Evolutionary conservation across 2,113 vertebrate genomes (phyloP), one percentile per base, ranked within the genome.

Genomic region (Dicentrarchus labrax): DNA sequence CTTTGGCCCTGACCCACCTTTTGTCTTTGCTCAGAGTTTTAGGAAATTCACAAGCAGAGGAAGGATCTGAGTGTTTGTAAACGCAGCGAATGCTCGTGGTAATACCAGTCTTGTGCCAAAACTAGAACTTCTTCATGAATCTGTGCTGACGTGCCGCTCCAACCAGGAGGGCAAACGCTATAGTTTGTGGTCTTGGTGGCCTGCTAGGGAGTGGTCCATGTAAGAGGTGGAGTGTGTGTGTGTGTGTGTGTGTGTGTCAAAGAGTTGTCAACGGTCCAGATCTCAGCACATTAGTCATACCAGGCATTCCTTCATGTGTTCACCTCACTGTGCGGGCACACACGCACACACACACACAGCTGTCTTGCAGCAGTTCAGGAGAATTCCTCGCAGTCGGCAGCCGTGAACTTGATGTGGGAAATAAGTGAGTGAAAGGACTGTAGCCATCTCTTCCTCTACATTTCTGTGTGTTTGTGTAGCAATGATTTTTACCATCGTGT

Each of bases 201-300:
- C 78, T 87, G 21, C 47, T 41, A 85, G 86, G 87, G 90, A 89
- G 92, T 82, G 83, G 91, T 67, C 70, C 62, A 7, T 83, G 57
- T 62, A 47, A 71, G 48, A 80, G 41, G 72, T 71, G 21, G 45
- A 56, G 24, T 60, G 64, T 22, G 71, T 62, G 60, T 24, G 57
- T 70, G 70, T 62, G 72, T 48, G 73, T 68, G 66, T 72, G 24
- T 53, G 47, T 76, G 24, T 78, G 85, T 85, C 82, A 91, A 80
- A 86, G 60, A 67, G 17, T 76, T 92, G 90, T 92, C 85, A 79
- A 64, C 54, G 38, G 71, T 92, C 88, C 85, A 88, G 70, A 90
- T 89, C 82, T 84, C 74, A 80, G 87, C 90, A 84, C 91, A 91
- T 78, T 66, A 48, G 10, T 90, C 90, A 93, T 92, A 80, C 91